These are phyloP conservation scores for Coelopa pilipes DNA, from an alignment of 2,888 invertebrate genomes.

Conservation along the genomic window DNA sequence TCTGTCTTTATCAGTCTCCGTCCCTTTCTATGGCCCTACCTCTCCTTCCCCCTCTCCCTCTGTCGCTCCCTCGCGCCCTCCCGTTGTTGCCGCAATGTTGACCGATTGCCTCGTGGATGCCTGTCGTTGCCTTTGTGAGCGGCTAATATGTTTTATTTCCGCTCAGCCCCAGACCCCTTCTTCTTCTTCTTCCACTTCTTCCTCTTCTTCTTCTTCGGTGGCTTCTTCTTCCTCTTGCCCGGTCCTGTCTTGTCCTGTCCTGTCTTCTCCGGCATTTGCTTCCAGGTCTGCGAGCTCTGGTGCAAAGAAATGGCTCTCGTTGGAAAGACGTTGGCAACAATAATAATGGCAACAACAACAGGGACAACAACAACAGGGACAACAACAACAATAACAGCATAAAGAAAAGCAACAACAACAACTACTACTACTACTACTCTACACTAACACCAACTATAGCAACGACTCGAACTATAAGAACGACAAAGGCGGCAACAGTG, in stretches of 20 bases:
- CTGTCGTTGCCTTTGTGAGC: conserved; percentile 27
- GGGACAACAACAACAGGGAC: conserved; percentile 38
- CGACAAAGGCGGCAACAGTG: conserved; percentile 39
- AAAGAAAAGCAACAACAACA: not conserved
- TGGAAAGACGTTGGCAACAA: not conserved
- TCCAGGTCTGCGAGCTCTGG: too few species aligned
- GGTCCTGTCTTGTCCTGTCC: not conserved
- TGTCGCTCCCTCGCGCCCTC: not conserved
- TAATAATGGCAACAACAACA: conserved; percentile 3
- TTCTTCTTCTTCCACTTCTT: not conserved
- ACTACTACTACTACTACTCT: too few species aligned
- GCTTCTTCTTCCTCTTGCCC: not conserved
- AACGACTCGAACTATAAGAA: not conserved
- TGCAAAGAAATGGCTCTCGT: not conserved
- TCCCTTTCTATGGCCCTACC: not conserved
- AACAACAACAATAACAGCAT: not conserved
- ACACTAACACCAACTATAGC: not conserved
- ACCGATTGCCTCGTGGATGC: conserved; percentile 3
- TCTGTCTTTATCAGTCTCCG: too few species aligned
- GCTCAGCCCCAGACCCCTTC: not conserved
- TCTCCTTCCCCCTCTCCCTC: not conserved
- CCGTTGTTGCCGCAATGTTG: not conserved
- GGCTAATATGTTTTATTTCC: conserved; percentile 31
- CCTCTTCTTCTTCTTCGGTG: not conserved
- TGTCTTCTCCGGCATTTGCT: not conserved